Conservation (phyloP, 2,113 vertebrate species). For the Podarcis raffonei region DNA sequence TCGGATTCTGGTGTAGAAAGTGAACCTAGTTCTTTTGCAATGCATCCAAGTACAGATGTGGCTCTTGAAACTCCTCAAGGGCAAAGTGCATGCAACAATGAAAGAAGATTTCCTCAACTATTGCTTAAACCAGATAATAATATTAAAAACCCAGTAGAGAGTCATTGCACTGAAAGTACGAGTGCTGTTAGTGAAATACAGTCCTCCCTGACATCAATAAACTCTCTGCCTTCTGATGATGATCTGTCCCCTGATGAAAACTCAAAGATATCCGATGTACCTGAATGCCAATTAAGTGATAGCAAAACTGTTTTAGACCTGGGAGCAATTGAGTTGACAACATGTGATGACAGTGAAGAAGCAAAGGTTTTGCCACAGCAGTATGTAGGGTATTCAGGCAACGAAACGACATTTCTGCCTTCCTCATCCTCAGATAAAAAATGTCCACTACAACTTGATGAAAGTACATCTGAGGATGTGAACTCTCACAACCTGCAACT, state of each 20-base stretch:
- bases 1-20: conserved; percentile 97
- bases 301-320: conserved; percentile 74
- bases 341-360: conserved; percentile 73
- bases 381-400: conserved; percentile 78
- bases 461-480: conserved; percentile 54
- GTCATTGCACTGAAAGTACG: conserved; percentile 86
- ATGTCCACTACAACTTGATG: conserved; percentile 65
- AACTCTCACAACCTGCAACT: conserved; percentile 60
- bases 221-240: conserved; percentile 94
- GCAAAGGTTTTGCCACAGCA: conserved; percentile 84
- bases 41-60: conserved; percentile 79
- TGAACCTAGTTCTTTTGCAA: conserved; percentile 92
- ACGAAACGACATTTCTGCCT: conserved; percentile 59
- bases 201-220: conserved; percentile 97
- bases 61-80: conserved; percentile 69
- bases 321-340: conserved; percentile 70
- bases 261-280: conserved; percentile 76
- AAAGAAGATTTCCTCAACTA: conserved; percentile 77
- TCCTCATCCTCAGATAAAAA: conserved; percentile 69
- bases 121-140: conserved; percentile 80
- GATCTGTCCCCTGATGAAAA: conserved; percentile 86
- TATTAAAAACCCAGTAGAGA: conserved; percentile 75
- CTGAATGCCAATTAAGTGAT: conserved; percentile 75
- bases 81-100: conserved; percentile 70
- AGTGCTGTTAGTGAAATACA: conserved; percentile 93